These are phyloP conservation scores for Machimus rusticus DNA, from an alignment of 2,888 invertebrate species.

Conservation along the genomic window DNA sequence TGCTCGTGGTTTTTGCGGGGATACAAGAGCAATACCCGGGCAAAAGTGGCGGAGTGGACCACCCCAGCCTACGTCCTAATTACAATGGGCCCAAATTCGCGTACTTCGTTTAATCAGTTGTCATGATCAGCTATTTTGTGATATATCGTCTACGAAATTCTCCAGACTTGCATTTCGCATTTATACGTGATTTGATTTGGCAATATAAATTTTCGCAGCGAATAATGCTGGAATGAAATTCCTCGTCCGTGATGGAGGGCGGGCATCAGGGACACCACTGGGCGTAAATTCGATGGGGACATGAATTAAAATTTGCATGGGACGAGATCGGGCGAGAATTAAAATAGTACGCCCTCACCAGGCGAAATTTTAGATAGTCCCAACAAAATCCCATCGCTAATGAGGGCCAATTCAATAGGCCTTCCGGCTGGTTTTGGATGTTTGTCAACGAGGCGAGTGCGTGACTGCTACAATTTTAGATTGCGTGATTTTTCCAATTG, in stretches of 20 bases:
- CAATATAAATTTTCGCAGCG: not conserved
- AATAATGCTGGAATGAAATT: not conserved
- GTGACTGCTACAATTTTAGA: not conserved
- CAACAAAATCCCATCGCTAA: not conserved
- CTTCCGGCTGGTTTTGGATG: not conserved
- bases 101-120: not conserved
- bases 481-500: not conserved
- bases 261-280: not conserved
- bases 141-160: conserved; percentile 7
- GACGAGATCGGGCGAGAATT: not conserved
- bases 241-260: not conserved
- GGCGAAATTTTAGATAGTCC: not conserved
- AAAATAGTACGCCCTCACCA: not conserved
- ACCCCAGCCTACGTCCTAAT: not conserved
- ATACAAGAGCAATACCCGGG: not conserved
- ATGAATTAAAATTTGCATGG: not conserved
- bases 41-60: not conserved
- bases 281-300: not conserved
- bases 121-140: conserved; percentile 14
- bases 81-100: not conserved
- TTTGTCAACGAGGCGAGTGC: not conserved
- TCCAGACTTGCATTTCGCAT: not conserved
- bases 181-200: not conserved
- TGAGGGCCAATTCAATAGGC: not conserved
- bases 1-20: not conserved